Evolutionary conservation across 2,113 vertebrate species (phyloP).

Genomic region (Amblyopsis rosae): DNA sequence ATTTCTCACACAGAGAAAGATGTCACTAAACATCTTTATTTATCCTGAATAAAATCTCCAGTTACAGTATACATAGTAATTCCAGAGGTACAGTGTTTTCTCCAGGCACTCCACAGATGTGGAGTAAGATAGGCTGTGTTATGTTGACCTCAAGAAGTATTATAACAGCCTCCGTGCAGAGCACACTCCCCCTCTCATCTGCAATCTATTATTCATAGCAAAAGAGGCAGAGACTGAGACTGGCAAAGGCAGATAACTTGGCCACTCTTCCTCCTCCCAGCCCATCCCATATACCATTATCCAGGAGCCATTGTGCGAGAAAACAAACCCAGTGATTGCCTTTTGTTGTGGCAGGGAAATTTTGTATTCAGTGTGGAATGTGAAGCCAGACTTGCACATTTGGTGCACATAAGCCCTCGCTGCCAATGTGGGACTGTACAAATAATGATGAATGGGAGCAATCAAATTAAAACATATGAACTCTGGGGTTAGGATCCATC

Average conservation of each 20-base stretch:
- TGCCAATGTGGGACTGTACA: conserved; percentile 51
- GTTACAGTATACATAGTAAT: conserved; percentile 34
- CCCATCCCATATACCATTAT: conserved; percentile 51
- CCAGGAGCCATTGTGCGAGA: conserved; percentile 63
- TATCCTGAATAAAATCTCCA: conserved; percentile 23
- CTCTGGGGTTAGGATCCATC: conserved; percentile 60
- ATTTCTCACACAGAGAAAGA: conserved; percentile 26
- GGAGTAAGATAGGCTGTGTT: conserved; percentile 21
- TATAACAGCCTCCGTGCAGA: conserved; percentile 55
- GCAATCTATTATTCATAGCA: conserved; percentile 78
- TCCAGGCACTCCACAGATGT: conserved; percentile 29
- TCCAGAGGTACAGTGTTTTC: conserved; percentile 12
- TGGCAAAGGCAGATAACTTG: conserved; percentile 64
- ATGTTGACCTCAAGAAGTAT: conserved; percentile 60
- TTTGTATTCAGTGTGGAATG: conserved; percentile 58
- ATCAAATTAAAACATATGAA: conserved; percentile 69
- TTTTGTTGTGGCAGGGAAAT: conserved; percentile 58
- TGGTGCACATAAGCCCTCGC: conserved; percentile 46
- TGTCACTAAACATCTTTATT: conserved; percentile 29
- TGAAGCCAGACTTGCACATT: conserved; percentile 61
- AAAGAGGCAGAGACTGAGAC: conserved; percentile 60
- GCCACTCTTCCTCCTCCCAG: conserved; percentile 34
- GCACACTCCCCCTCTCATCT: conserved; percentile 63
- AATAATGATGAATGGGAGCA: conserved; percentile 61
- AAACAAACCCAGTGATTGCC: conserved; percentile 69